phyloP scores from a whole-genome alignment of 2,888 invertebrate species.

The Trissoscelio sp. region DNA sequence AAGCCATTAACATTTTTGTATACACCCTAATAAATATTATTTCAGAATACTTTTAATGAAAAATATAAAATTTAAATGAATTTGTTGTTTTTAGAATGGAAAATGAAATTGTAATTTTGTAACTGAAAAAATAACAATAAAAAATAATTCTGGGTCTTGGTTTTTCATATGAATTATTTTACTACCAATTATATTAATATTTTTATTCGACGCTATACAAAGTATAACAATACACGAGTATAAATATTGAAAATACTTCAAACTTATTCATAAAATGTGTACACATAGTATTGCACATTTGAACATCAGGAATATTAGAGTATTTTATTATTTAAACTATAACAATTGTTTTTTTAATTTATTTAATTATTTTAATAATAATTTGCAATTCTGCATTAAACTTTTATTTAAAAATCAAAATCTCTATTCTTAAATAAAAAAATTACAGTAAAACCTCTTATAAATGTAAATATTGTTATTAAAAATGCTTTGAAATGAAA shows the following conservation, averaged over 20 bases:
- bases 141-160: no score
- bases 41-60: no score
- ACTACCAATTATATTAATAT: neutral
- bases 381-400: neutral
- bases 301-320: neutral
- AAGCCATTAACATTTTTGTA: no score
- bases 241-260: constrained; percentile 20
- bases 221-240: constrained; percentile 13
- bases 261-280: constrained; percentile 2
- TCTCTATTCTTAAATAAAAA: neutral
- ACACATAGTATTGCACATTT: neutral
- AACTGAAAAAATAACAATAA: no score
- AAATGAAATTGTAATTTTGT: no score
- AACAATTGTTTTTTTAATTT: no score
- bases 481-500: no score
- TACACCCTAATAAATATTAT: no score
- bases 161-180: neutral
- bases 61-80: no score
- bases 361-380: neutral
- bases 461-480: no score
- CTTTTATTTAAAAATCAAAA: neutral
- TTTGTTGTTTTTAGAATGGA: no score
- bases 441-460: no score
- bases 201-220: constrained; percentile 29
- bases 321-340: neutral